Evolutionary conservation across 2,113 vertebrate genomes (phyloP), one percentile per base, ranked within the genome.

Genomic region (Plestiodon gilberti): DNA sequence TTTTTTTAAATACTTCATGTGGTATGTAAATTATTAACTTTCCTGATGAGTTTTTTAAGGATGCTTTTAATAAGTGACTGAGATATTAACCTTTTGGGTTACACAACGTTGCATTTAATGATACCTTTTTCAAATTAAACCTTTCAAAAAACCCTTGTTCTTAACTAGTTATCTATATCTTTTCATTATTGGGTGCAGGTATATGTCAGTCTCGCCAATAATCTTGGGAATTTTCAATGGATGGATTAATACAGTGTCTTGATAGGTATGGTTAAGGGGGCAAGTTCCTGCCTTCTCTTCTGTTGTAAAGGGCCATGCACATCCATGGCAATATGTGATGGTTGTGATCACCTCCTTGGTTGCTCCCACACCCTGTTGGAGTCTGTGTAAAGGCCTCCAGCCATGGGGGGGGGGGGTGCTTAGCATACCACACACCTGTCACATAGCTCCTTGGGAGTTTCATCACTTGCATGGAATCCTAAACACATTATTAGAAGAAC

Each of bases 1-100:
- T 88, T 94, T 88, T 62, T 87, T 74, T 65, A 43, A 38, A 57
- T 87, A 71, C 8, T 88, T 93, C 52, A n/a, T 88, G 82, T 57
- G 62, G 74, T 85, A 87, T 92, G 81, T 93, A 91, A 94, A 95
- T 92, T 91, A 89, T 91, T 95, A 91, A 94, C 74, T 92, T 90
- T 83, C 81, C 77, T 91, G 87, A 93, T 95, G 82, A 93, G 57
- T 25, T 84, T 91, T 70, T 57, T 52, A 89, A 57, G 87, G 89
- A 89, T 84, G n/a, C 11, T 87, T 88, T 83, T 85, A 91, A 88
- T 93, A 92, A 84, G 43, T 87, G 90, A 33, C 87, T 91, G 78
- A 78, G 76, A 88, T 83, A 91, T 89, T 93, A 93, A 93, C 92
- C 84, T 94, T 94, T 88, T 89, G 67, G 93, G 81, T 91, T 90